Evolutionary conservation across 2,888 invertebrate genomes (phyloP).

Genomic region (Lasioglossum malachurum): DNA sequence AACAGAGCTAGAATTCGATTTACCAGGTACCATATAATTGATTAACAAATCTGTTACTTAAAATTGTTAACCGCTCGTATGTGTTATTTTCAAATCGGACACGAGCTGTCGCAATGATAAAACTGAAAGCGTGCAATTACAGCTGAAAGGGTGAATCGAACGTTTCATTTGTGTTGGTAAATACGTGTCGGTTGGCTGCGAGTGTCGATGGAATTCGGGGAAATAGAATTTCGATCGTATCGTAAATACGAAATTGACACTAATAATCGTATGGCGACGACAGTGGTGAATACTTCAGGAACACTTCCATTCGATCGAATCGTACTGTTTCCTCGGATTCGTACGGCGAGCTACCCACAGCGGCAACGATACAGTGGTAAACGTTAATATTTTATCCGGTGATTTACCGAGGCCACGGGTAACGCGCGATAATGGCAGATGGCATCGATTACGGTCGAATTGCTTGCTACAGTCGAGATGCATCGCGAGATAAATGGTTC

Average conservation of each 20-base stretch:
- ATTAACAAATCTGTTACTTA: too few relatives aligned
- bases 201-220: not conserved
- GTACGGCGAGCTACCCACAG: not conserved
- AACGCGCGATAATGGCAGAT: not conserved
- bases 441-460: constrained; percentile 19
- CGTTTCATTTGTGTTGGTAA: not conserved
- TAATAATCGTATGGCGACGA: not conserved
- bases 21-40: too few relatives aligned
- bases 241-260: not conserved
- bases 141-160: not conserved
- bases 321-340: not conserved
- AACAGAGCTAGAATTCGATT: too few relatives aligned
- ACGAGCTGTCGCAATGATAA: not conserved
- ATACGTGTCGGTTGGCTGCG: not conserved
- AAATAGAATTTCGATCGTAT: not conserved
- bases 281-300: not conserved
- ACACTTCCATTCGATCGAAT: not conserved
- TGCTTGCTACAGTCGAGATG: constrained; percentile 12
- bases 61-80: too few relatives aligned
- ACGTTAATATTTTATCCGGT: constrained; percentile 8
- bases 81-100: not conserved
- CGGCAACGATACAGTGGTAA: not conserved
- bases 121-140: not conserved
- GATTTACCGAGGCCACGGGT: not conserved
- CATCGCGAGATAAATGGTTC: constrained; percentile 36